Evolutionary conservation across 2,888 invertebrate genomes (phyloP), one percentile per base, ranked within the genome.

Genomic region (Xanthorhoe designata): DNA sequence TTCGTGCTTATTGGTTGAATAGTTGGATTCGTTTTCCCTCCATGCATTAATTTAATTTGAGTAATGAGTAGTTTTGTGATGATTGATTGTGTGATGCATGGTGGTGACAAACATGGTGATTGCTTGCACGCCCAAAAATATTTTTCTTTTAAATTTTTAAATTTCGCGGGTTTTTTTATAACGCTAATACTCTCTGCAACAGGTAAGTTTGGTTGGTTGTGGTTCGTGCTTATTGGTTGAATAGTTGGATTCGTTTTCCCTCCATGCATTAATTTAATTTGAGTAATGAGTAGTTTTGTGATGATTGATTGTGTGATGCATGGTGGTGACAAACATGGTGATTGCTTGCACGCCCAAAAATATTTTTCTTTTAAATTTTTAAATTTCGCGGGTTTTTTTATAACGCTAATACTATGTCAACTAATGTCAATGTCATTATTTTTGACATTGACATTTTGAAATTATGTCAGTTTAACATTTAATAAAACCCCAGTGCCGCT

Each of bases 171-270:
- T 42, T 42, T 42, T 32, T 32, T 1, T 3, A 24, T 24, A 24
- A 24, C 24, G 5, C 2, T 24, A 24, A 24, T 5, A 24, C 24
- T 2, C 10, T 64, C 7, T 29, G 6, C 0, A 56, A 60, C 5
- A 32, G 60, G 67, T 67, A 35, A 61, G 60, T 61, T 6, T 8
- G 10, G n/a, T n/a, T n/a, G n/a, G 0, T 35, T 7, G 10, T 35
- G 10, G 8, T 35, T 35, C 7, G 9, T 35, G 24, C 9, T 9
- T 9, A 10, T 35, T 13, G 5, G 13, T 13, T 13, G 3, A 38
- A 3, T 42, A 42, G 2, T 42, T 4, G 35, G 10, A 35, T 8
- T 8, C 10, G 24, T 32, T 32, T 3, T 32, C 6, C 32, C 32
- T 32, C 32, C 5, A 32, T 32, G 32, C 6, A 32, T 7, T 32